Conservation (phyloP, 1,140 invertebrate genomes). For the Cyclargus thomasi region DNA sequence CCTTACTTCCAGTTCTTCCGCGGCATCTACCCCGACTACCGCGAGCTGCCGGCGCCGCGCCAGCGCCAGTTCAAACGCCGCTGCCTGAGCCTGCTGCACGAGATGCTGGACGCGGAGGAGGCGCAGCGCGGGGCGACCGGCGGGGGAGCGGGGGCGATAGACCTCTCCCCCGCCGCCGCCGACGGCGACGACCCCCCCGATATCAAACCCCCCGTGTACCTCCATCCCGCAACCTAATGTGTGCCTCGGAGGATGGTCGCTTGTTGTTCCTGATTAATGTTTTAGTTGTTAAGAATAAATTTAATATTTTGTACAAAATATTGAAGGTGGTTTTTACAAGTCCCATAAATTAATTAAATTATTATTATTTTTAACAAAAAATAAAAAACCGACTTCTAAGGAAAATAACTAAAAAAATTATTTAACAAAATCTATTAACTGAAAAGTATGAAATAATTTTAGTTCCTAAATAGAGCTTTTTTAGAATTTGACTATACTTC, state of each 20-base stretch:
- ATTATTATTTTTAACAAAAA: no score
- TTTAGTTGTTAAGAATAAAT: not conserved
- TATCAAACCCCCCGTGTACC: not conserved
- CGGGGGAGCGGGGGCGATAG: slow-evolving; percentile 32
- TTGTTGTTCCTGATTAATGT: not conserved
- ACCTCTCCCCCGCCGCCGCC: slow-evolving; percentile 36
- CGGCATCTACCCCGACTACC: slow-evolving; percentile 55
- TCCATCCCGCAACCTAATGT: not conserved
- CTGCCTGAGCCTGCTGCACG: slow-evolving; percentile 49
- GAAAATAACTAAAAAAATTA: no score
- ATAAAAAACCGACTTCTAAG: no score
- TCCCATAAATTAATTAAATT: no score
- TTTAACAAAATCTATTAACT: no score
- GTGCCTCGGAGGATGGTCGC: not conserved
- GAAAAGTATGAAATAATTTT: no score
- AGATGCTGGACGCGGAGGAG: slow-evolving; percentile 54
- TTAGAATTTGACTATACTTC: no score
- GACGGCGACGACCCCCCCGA: slow-evolving; percentile 32
- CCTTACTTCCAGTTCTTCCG: slow-evolving; percentile 68
- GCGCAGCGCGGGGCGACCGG: slow-evolving; percentile 32
- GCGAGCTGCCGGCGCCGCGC: slow-evolving; percentile 41
- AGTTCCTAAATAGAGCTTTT: no score
- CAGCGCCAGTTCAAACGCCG: slow-evolving; percentile 51
- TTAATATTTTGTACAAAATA: no score
- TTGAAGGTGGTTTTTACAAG: no score